Conservation (phyloP, 2,888 invertebrate genomes). For the Miltochrista miniata region DNA sequence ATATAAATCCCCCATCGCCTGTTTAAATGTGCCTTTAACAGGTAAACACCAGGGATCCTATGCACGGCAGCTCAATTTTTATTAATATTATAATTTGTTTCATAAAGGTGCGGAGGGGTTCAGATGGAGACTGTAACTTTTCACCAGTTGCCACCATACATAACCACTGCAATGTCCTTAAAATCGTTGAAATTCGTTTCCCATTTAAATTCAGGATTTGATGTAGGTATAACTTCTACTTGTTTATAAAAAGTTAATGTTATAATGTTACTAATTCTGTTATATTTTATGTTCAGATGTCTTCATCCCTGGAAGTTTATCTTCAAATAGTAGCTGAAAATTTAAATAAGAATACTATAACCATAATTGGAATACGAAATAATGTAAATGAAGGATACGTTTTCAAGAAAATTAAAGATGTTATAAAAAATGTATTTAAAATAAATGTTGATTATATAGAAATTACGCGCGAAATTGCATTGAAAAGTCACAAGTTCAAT, state of each 20-base stretch:
- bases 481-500: slow-evolving; percentile 7
- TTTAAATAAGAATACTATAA: slow-evolving; percentile 29
- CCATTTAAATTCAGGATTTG: slow-evolving; percentile 16
- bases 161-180: slow-evolving; percentile 18
- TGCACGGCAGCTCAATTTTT: too few relatives aligned
- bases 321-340: slow-evolving; percentile 47
- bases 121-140: slow-evolving; percentile 34
- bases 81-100: too few relatives aligned
- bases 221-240: slow-evolving; percentile 22
- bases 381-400: slow-evolving; percentile 10
- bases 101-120: slow-evolving; percentile 46
- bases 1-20: too few relatives aligned
- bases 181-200: slow-evolving; percentile 28
- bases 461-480: slow-evolving; percentile 6
- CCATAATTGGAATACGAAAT: slow-evolving; percentile 27
- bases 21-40: too few relatives aligned
- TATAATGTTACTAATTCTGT: background rate
- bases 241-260: background rate
- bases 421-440: slow-evolving; percentile 13
- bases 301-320: slow-evolving; percentile 31
- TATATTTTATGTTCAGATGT: slow-evolving; percentile 15
- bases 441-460: slow-evolving; percentile 25
- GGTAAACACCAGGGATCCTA: too few relatives aligned
- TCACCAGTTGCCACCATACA: slow-evolving; percentile 20
- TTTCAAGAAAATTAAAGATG: slow-evolving; percentile 24